Conservation (phyloP, 2,113 vertebrate genomes). For the Tychaedon coryphoeus region DNA sequence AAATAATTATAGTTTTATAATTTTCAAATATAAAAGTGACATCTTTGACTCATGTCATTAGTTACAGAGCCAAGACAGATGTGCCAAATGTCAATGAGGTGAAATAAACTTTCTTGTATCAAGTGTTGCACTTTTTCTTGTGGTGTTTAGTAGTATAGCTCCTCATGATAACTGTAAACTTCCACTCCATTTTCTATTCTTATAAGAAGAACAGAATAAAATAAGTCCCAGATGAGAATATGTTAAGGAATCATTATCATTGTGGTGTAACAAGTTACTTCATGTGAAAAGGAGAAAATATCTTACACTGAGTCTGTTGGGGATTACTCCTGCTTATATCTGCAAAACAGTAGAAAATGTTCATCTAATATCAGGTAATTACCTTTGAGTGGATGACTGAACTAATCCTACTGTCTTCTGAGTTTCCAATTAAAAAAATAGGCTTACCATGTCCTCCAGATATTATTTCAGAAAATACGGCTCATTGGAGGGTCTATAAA, state of each 20-base stretch:
- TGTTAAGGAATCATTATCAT: background rate
- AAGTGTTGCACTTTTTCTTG: background rate
- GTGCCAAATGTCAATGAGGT: background rate
- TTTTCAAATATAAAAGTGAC: background rate
- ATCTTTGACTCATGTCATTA: background rate
- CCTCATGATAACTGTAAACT: background rate
- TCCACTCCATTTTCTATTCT: background rate
- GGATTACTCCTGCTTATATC: background rate
- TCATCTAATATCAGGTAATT: conserved; percentile 43
- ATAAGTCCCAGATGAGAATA: background rate
- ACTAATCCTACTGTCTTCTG: conserved; percentile 33
- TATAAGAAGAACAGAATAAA: background rate
- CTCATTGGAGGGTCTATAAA: conserved; percentile 19
- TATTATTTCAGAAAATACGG: conserved; percentile 27
- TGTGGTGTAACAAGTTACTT: background rate
- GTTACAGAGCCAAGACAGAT: background rate
- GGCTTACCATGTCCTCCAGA: conserved; percentile 1
- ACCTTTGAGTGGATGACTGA: conserved; percentile 31
- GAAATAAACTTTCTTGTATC: background rate
- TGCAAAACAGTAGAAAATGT: conserved; percentile 15
- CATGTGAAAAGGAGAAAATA: background rate
- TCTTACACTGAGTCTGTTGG: background rate
- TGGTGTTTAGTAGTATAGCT: background rate
- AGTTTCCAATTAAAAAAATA: conserved; percentile 44
- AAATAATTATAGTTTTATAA: background rate